Base-by-base conservation (phyloP, 2,797 vertebrate genomes). In the Myotis daubentonii region DNA sequence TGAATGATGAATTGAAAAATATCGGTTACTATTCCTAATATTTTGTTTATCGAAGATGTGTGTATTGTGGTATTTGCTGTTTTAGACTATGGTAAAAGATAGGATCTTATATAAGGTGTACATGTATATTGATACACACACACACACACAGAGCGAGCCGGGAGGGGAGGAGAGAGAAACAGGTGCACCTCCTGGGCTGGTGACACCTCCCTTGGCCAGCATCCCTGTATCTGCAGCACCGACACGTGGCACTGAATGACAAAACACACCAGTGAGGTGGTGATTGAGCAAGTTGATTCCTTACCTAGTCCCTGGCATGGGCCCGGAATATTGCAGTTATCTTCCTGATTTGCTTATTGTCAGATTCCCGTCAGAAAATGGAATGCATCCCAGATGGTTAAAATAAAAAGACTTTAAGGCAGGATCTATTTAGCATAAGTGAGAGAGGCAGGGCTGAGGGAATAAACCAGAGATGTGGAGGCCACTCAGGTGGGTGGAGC, bases 341-440 rank as follows among this genome's bases (percentile, higher is more conserved):
- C 23, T 78, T 87, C 38, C 60, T 47, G 60, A 25, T 65, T 38
- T 84, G 55, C 65, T 71, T 79, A 23, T 49, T 28, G 51, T 87
- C 49, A 81, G n/a, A 68, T 25, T 89, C 38, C 41, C 20, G 0
- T 81, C 53, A 28, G 65, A 89, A 94, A 86, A 55, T 49, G 82
- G 62, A 92, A 84, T 83, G 78, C 30, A 92, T 70, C 33, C 65
- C 65, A 83, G 81, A 53, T 74, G 86, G 13, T 62, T 81, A 66
- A 68, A 62, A 68, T 60, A 38, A 81, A 71, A 55, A 74, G 62
- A 38, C 55, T 72, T 89, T 36, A 62, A 55, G 33, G 75, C 74
- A 78, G 74, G 84, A 62, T 55, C 62, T 38, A 2, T 74, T 78
- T 38, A 57, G 25, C 72, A n/a, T 76, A 66, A n/a, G 7, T 5